phyloP scores from a whole-genome alignment of 2,113 vertebrate species.

The Rana temporaria region DNA sequence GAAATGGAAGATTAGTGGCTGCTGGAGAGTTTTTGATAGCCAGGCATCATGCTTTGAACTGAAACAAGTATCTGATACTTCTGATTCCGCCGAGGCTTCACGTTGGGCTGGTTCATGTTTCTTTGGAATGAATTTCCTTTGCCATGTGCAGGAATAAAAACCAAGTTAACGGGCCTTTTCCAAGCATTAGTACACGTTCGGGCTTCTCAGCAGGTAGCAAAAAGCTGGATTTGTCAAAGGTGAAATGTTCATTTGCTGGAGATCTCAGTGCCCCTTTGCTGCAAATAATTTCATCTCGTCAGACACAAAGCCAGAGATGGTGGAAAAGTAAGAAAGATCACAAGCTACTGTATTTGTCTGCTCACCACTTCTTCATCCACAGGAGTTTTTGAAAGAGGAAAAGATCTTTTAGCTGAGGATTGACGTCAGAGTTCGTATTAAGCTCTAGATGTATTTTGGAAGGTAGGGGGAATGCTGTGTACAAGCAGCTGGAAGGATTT shows the following conservation, averaged over 20 bases:
- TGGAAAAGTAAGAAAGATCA: not conserved
- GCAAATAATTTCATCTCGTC: not conserved
- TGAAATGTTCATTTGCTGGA: not conserved
- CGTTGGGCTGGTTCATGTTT: too few relatives aligned
- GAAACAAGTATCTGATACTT: too few relatives aligned
- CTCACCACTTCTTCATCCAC: not conserved
- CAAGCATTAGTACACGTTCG: not conserved
- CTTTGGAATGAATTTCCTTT: too few relatives aligned
- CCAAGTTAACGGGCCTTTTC: not conserved
- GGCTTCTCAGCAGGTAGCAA: not conserved
- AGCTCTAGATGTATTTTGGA: not conserved
- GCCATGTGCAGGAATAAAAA: too few relatives aligned
- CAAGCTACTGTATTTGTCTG: not conserved
- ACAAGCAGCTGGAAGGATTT: conserved; percentile 13
- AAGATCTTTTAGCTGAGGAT: not conserved
- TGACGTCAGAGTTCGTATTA: not conserved
- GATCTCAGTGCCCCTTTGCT: not conserved
- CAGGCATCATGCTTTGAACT: too few relatives aligned
- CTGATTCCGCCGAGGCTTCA: too few relatives aligned
- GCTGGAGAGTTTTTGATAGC: too few relatives aligned
- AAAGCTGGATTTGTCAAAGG: not conserved
- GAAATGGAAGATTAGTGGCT: too few relatives aligned
- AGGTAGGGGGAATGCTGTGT: not conserved
- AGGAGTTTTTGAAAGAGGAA: not conserved
- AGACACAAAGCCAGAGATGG: not conserved